Evolutionary conservation across 1,140 invertebrate genomes (phyloP).

Genomic region (Penaeus chinensis): DNA sequence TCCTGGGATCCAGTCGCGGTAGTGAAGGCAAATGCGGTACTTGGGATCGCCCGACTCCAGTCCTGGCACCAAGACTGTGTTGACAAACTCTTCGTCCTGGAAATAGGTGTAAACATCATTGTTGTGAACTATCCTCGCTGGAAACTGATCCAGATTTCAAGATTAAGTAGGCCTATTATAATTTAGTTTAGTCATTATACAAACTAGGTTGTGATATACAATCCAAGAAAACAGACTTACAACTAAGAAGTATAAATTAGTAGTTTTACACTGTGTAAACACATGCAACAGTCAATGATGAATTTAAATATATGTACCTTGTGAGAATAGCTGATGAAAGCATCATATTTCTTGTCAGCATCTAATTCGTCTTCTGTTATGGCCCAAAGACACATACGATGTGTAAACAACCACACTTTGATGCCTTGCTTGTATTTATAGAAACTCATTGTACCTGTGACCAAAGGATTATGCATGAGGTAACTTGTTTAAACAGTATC

Average conservation of each 20-base stretch:
- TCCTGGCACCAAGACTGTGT: conserved; percentile 75
- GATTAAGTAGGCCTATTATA: too few relatives aligned
- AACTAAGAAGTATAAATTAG: too few relatives aligned
- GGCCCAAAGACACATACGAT: conserved; percentile 75
- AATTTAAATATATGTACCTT: conserved; percentile 65
- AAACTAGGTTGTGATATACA: too few relatives aligned
- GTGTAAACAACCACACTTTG: conserved; percentile 77
- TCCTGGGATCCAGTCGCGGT: conserved; percentile 81
- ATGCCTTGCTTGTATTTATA: conserved; percentile 63
- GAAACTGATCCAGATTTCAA: too few relatives aligned
- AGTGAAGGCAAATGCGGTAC: conserved; percentile 78
- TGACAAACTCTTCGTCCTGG: conserved; percentile 80
- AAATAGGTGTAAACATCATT: neutral
- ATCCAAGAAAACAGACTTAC: too few relatives aligned
- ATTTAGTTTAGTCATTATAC: too few relatives aligned
- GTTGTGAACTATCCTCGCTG: too few relatives aligned
- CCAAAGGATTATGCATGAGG: conserved; percentile 43
- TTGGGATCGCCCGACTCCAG: conserved; percentile 70
- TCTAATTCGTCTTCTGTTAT: conserved; percentile 81
- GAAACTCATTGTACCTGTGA: conserved; percentile 60
- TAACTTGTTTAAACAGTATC: neutral
- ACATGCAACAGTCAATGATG: neutral
- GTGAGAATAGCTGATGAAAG: conserved; percentile 88
- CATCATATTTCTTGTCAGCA: conserved; percentile 84
- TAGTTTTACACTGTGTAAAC: neutral